phyloP scores from a whole-genome alignment of 53 echinoderm and acorn worm species.

The Crossaster papposus region DNA sequence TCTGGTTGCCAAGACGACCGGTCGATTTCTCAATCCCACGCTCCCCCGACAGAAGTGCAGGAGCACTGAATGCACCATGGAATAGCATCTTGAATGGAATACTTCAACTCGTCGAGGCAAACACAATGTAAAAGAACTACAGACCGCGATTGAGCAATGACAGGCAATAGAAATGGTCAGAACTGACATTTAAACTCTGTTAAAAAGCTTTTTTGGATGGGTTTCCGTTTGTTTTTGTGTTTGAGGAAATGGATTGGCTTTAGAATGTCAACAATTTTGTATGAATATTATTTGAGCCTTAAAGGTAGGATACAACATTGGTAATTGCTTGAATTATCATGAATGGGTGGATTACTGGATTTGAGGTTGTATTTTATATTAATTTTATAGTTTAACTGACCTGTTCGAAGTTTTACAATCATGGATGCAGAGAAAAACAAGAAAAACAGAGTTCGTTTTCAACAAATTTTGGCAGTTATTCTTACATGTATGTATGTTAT shows the following conservation, averaged over 20 bases:
- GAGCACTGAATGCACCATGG: neutral
- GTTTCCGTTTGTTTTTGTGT: neutral
- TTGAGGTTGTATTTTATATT: too few relatives aligned
- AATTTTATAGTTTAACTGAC: too few relatives aligned
- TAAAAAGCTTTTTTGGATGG: neutral
- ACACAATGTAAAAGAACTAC: neutral
- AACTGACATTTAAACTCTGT: neutral
- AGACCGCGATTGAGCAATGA: neutral
- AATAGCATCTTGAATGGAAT: neutral
- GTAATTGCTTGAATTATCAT: too few relatives aligned
- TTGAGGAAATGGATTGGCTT: neutral
- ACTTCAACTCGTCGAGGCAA: neutral
- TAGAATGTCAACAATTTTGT: too few relatives aligned
- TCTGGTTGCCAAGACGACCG: conserved; percentile 31
- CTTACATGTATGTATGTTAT: too few relatives aligned
- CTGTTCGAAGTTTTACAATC: too few relatives aligned
- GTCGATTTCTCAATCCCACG: neutral
- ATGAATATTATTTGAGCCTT: neutral
- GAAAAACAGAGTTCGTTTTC: too few relatives aligned
- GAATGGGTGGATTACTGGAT: too few relatives aligned
- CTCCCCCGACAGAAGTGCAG: neutral
- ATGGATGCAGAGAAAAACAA: too few relatives aligned
- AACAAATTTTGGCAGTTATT: too few relatives aligned
- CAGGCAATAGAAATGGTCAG: neutral
- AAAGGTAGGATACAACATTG: too few relatives aligned